Evolutionary conservation across 2,113 vertebrate species (phyloP).

Genomic region (Morone chrysops): DNA sequence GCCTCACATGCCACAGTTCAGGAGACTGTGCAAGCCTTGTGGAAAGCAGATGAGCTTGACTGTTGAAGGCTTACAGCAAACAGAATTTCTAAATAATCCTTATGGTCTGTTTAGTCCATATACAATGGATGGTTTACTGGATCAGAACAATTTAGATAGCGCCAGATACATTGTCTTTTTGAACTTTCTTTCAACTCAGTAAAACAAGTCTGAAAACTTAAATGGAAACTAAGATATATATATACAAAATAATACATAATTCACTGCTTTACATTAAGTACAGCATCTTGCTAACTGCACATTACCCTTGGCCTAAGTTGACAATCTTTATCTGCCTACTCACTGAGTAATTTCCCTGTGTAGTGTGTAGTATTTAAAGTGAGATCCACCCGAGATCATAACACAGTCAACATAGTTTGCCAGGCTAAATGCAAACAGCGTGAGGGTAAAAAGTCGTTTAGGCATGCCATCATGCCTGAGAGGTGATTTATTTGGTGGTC

Average conservation of each 20-base stretch:
- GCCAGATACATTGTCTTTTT: not conserved
- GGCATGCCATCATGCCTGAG: not conserved
- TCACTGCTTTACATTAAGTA: not conserved
- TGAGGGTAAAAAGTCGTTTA: slow-evolving; percentile 6
- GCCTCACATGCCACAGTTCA: slow-evolving; percentile 31
- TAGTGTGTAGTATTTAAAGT: not conserved
- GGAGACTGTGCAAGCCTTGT: slow-evolving; percentile 14
- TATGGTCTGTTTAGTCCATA: slow-evolving; percentile 20
- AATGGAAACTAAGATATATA: not conserved
- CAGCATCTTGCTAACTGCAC: not conserved
- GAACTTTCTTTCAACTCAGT: slow-evolving; percentile 30
- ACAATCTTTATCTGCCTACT: slow-evolving; percentile 4
- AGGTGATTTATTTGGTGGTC: slow-evolving; percentile 39
- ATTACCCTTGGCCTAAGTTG: not conserved
- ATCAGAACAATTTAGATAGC: slow-evolving; percentile 21
- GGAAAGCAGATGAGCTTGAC: slow-evolving; percentile 22
- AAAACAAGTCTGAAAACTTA: not conserved
- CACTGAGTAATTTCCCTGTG: not conserved
- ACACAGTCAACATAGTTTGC: not conserved
- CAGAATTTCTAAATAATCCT: slow-evolving; percentile 28
- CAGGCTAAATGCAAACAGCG: slow-evolving; percentile 29
- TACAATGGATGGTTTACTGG: slow-evolving; percentile 27
- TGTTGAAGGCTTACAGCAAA: slow-evolving; percentile 32
- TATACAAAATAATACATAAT: too few species aligned
- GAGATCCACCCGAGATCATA: not conserved